Evolutionary conservation across 1,140 invertebrate genomes (phyloP), one percentile per base, ranked within the genome.

Genomic region (Tetraneura akinire): DNA sequence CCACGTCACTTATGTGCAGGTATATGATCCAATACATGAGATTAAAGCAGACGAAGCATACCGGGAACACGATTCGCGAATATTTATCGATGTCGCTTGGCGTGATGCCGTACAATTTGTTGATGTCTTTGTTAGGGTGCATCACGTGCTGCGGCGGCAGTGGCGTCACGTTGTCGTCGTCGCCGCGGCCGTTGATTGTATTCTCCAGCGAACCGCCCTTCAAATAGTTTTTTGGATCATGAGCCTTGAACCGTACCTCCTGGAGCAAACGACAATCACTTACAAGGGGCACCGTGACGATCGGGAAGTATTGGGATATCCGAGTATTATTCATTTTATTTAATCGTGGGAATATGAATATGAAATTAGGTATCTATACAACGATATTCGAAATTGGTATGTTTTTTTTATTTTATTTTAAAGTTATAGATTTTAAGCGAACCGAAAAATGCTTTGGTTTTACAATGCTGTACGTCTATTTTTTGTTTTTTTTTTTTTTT

Each of bases 1-100:
- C 93, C 81, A 96, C 94, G 88, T 96, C 95, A 83, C 94, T 96
- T 85, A 97, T 96, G 89, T 97, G 95, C 82, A 97, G 88, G 85
- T 97, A 97, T 83, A 97, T 97, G 86, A 97, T 96, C 96, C 96
- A 98, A 87, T 98, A 97, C 95, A 96, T 97, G 71, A 97, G 90
- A 87, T 98, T 97, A 90, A 98, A 98, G 87, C 95, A 96, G 82
- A 97, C 93, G 88, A 98, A 98, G 88, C 95, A 96, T 64, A 98
- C 95, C 9, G 96, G 96, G 86, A 97, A 97, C 83, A 97, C 94
- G 86, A 97, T 96, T 84, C 96, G 90, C 42, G 94, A 96, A 85
- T 97, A 97, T 87, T 97, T 98, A 90, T 98, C 96, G 86, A 98
- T 97, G 89, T 96, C 95, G 84, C 94, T 96, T 64, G 96, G 94